Conservation (phyloP, 2,113 vertebrate species). For the Camelus dromedarius region DNA sequence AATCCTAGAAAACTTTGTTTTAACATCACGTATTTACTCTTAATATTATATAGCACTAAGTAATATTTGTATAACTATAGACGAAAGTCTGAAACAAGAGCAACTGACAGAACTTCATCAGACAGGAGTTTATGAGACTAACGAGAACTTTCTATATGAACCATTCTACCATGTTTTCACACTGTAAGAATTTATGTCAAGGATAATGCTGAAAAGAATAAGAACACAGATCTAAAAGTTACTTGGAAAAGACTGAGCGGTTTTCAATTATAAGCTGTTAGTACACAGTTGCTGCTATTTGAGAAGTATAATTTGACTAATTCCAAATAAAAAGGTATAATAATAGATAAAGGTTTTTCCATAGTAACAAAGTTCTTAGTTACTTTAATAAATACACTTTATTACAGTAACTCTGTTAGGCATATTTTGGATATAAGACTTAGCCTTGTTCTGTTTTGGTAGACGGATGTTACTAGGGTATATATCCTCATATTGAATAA, state of each 20-base stretch:
- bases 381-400: not conserved
- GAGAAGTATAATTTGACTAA: not conserved
- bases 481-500: not conserved
- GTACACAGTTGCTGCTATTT: not conserved
- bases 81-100: not conserved
- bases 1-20: not conserved
- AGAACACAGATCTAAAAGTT: not conserved
- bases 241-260: not conserved
- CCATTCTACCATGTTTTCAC: not conserved
- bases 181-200: not conserved
- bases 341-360: not conserved
- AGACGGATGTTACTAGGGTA: not conserved
- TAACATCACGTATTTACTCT: conserved; percentile 1
- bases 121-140: not conserved
- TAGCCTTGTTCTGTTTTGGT: not conserved
- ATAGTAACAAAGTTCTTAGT: not conserved
- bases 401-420: not conserved
- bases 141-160: not conserved
- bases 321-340: not conserved
- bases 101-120: not conserved
- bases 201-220: not conserved
- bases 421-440: not conserved
- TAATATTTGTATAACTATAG: not conserved
- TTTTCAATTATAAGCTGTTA: not conserved
- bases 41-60: not conserved